phyloP scores from a whole-genome alignment of 2,113 vertebrate species.

The Aspiorhynchus laticeps region DNA sequence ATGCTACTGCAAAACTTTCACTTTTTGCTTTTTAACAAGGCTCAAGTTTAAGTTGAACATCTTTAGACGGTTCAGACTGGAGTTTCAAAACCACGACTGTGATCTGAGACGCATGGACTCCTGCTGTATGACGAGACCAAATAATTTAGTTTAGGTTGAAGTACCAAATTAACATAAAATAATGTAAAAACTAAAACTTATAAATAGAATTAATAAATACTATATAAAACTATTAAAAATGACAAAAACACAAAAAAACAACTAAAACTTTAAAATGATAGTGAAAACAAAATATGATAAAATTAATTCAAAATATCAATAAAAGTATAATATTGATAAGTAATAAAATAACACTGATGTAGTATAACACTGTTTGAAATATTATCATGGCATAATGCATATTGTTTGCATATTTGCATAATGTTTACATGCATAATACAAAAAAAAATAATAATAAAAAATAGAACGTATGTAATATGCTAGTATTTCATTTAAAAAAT shows the following conservation, averaged over 20 bases:
- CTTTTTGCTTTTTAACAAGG: conserved; percentile 25
- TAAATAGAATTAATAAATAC: too few relatives aligned
- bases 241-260: too few relatives aligned
- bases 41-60: background rate
- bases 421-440: background rate
- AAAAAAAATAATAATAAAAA: background rate
- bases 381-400: background rate
- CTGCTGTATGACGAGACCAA: background rate
- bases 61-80: background rate
- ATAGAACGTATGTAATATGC: background rate
- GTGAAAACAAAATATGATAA: too few relatives aligned
- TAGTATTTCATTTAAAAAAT: background rate
- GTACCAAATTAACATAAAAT: too few relatives aligned
- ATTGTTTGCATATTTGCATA: background rate
- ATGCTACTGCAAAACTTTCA: background rate
- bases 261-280: too few relatives aligned
- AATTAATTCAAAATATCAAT: too few relatives aligned
- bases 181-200: too few relatives aligned
- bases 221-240: too few relatives aligned
- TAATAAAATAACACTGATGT: background rate
- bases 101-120: background rate
- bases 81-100: background rate
- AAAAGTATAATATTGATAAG: too few relatives aligned
- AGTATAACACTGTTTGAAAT: background rate
- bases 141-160: too few relatives aligned